phyloP scores from a whole-genome alignment of 2,113 vertebrate species.

The Centropus bengalensis region DNA sequence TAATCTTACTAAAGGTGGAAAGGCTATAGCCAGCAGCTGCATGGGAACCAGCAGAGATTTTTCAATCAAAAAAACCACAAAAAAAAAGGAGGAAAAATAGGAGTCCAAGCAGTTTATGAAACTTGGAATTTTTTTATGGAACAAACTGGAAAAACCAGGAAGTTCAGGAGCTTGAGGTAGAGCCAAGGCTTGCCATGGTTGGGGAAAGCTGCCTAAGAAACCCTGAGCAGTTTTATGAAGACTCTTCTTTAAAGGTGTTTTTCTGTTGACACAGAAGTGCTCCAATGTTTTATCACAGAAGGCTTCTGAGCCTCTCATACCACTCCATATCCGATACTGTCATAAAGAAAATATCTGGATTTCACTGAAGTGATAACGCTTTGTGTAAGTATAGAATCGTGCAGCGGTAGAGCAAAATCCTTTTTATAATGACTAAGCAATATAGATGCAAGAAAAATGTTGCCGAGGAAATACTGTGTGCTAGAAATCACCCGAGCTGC shows the following conservation, averaged over 20 bases:
- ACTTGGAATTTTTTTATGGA: neutral
- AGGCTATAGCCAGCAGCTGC: neutral
- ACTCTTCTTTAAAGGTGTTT: neutral
- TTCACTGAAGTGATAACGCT: neutral
- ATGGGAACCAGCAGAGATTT: neutral
- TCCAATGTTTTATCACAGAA: neutral
- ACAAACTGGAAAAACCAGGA: neutral
- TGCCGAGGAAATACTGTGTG: neutral
- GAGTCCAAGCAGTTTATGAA: neutral
- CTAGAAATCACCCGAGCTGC: neutral
- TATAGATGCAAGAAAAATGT: neutral
- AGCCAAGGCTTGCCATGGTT: neutral
- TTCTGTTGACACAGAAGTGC: neutral
- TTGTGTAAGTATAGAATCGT: neutral
- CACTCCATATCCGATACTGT: rapidly evolving
- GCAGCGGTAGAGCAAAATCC: neutral
- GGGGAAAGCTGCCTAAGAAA: neutral
- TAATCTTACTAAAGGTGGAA: neutral
- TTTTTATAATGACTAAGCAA: neutral
- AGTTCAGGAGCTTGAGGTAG: neutral
- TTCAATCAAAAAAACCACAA: neutral
- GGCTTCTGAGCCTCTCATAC: neutral
- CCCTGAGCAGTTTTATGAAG: neutral
- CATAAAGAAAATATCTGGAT: neutral
- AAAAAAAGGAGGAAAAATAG: neutral